phyloP scores from a whole-genome alignment of 2,888 invertebrate genomes.

The Caradrina clavipalpis region DNA sequence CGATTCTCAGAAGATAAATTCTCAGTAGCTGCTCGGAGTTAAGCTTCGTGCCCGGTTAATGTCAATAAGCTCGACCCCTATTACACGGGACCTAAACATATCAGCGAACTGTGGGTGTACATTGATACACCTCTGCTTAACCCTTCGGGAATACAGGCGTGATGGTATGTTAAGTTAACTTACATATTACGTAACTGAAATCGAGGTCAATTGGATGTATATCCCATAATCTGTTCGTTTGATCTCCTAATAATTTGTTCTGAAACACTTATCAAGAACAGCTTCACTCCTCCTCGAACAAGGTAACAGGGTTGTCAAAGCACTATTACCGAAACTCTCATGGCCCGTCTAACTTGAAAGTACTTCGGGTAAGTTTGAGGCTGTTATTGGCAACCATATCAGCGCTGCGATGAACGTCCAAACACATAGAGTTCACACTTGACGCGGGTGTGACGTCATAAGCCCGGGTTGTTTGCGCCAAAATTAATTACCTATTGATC shows the following conservation, averaged over 20 bases:
- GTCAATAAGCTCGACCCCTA: no score
- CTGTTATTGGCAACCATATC: constrained; percentile 63
- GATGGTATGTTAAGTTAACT: no score
- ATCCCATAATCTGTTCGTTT: background rate
- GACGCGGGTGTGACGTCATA: constrained; percentile 69
- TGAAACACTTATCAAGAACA: background rate
- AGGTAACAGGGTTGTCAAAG: constrained; percentile 41
- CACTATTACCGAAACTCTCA: constrained; percentile 41
- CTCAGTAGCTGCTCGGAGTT: no score
- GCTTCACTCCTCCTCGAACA: background rate
- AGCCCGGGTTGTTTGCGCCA: constrained; percentile 48
- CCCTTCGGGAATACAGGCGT: no score
- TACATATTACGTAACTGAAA: no score
- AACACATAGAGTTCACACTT: constrained; percentile 63
- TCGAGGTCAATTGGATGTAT: background rate
- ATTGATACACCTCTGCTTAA: no score
- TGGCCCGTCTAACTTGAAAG: constrained; percentile 46
- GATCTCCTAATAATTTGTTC: background rate
- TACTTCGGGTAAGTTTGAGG: constrained; percentile 39
- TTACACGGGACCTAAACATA: no score
- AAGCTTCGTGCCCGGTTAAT: no score
- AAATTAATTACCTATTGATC: constrained; percentile 64
- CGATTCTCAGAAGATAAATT: no score
- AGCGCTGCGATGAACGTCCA: constrained; percentile 61
- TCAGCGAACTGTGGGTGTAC: no score